phyloP scores from a whole-genome alignment of 2,888 invertebrate species.

The Chrysomela aeneicollis region DNA sequence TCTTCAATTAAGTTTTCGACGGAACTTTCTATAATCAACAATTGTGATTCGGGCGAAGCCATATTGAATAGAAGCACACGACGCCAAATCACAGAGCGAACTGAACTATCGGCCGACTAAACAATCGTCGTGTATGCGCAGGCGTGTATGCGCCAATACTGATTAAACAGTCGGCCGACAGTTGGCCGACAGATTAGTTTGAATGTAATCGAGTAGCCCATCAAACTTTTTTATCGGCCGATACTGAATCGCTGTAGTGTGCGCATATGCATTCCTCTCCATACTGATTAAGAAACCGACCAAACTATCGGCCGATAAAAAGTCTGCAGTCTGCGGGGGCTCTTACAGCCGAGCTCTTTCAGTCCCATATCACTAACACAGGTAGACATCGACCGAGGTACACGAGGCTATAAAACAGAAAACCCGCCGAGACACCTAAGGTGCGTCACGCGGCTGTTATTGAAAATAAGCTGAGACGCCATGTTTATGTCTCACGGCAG shows the following conservation, averaged over 20 bases:
- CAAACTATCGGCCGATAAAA: too few relatives aligned
- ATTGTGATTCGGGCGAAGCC: slow-evolving; percentile 10
- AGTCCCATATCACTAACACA: too few relatives aligned
- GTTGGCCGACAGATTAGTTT: slow-evolving; percentile 27
- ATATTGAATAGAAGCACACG: slow-evolving; percentile 18
- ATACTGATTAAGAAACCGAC: slow-evolving; percentile 17
- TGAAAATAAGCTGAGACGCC: too few relatives aligned
- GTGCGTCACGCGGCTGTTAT: too few relatives aligned
- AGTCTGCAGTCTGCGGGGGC: slow-evolving; percentile 12
- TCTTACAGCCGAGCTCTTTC: background rate
- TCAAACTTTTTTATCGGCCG: slow-evolving; percentile 34
- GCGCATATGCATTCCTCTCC: slow-evolving; percentile 28
- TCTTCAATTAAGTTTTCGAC: slow-evolving; percentile 7
- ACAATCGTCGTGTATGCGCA: slow-evolving; percentile 26
- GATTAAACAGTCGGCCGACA: slow-evolving; percentile 30
- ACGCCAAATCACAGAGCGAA: slow-evolving; percentile 18
- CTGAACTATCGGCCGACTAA: slow-evolving; percentile 20
- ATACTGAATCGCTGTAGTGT: slow-evolving; percentile 29
- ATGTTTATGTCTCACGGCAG: too few relatives aligned
- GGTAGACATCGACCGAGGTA: too few relatives aligned
- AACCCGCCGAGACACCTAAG: too few relatives aligned
- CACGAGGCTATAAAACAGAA: too few relatives aligned
- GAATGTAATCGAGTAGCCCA: slow-evolving; percentile 28
- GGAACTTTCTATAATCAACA: background rate
- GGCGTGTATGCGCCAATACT: slow-evolving; percentile 21